Base-by-base conservation (phyloP, 2,888 invertebrate genomes). In the Yponomeuta evonymella region DNA sequence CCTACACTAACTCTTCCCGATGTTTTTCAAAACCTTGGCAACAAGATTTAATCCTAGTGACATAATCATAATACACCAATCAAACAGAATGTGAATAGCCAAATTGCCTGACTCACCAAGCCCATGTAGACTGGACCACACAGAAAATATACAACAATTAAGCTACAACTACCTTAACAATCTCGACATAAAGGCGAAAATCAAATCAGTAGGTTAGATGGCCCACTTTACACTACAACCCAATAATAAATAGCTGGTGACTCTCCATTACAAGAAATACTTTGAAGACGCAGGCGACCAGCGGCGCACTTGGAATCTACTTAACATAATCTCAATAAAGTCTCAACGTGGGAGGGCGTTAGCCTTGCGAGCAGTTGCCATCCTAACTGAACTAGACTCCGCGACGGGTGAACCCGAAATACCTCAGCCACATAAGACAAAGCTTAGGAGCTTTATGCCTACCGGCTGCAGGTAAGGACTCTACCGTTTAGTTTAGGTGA, bases 341-440 rank as follows among this genome's bases (percentile, higher is more conserved):
- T 74, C 12, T 12, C 15, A 58, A 79, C 75, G 89, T 89, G 83
- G 88, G 89, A 84, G 83, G 87, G 75, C 76, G 87, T 74, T 74
- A 83, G 79, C 89, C 89, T 89, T 88, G 88, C 77, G 69, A 71
- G 33, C 15, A 58, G 51, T 58, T 43, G 43, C 43, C 8, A 43
- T 43, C 43, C 43, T 43, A 43, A 43, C 43, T 43, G 43, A 6
- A 43, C 43, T 43, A 43, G 43, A 43, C 5, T 43, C 43, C 43
- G 43, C 6, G 43, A 43, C 8, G 6, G 43, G 43, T 8, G 43
- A 43, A 43, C 43, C 43, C 43, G 9, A 6, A 43, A 43, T 43
- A 43, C 43, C 8, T 43, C 43, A 43, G 5, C 43, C 43, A 43
- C 5, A 43, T 43, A 43, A 43, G 8, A 43, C 43, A 43, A 43